Evolutionary conservation across 2,888 invertebrate genomes (phyloP).

Genomic region (Tipula unca): DNA sequence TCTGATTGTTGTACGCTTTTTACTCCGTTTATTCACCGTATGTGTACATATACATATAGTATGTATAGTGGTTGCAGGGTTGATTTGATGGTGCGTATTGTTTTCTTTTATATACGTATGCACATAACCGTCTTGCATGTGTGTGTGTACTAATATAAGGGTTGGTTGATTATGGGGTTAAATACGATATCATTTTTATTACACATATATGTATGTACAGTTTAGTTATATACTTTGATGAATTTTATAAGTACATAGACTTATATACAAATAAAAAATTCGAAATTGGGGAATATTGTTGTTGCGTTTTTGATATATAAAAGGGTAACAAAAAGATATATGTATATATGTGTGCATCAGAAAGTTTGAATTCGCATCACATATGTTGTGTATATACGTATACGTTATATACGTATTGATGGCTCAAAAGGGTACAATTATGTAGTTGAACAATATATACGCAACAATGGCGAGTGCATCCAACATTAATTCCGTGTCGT

Average conservation of each 20-base stretch:
- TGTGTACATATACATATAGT: neutral
- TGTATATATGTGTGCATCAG: neutral
- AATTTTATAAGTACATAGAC: neutral
- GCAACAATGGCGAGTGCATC: neutral
- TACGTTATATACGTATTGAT: no score
- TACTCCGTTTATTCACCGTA: neutral
- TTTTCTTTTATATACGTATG: neutral
- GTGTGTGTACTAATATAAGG: neutral
- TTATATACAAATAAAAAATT: neutral
- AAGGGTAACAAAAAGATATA: neutral
- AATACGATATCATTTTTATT: constrained; percentile 8
- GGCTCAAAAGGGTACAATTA: neutral
- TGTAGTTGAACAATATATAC: neutral
- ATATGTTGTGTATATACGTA: neutral
- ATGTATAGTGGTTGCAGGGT: neutral
- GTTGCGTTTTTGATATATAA: neutral
- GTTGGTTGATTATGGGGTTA: constrained; percentile 14
- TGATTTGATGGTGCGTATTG: neutral
- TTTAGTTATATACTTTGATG: constrained; percentile 14
- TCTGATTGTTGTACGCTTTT: neutral
- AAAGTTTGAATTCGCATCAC: neutral
- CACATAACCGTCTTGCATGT: neutral
- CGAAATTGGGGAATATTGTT: neutral
- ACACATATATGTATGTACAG: neutral
- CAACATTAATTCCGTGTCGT: no score